Conservation (phyloP, 2,888 invertebrate genomes). For the Drosophila meridiana region DNA sequence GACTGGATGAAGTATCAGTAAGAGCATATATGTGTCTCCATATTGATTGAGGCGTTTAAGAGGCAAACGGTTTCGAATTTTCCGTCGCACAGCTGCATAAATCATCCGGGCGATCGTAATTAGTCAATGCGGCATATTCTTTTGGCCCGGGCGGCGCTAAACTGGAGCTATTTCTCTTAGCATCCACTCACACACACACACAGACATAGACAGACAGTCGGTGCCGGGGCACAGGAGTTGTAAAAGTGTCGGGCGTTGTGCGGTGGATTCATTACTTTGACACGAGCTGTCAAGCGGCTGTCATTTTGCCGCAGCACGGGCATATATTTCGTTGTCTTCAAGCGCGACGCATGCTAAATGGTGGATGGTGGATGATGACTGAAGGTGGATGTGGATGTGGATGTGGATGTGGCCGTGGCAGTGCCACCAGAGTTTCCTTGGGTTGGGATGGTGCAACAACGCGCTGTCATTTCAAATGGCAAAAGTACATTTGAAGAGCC, state of each 20-base stretch:
- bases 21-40: constrained; percentile 24
- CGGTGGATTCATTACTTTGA: constrained; percentile 84
- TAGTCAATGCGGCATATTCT: constrained; percentile 73
- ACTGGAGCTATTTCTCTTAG: constrained; percentile 80
- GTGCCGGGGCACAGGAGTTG: constrained; percentile 51
- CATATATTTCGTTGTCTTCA: constrained; percentile 59
- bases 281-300: constrained; percentile 84
- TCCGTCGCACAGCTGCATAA: constrained; percentile 72
- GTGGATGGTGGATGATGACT: constrained; percentile 56
- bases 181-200: constrained; percentile 32
- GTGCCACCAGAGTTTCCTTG: not conserved
- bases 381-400: constrained; percentile 55
- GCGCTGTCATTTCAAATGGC: constrained; percentile 74
- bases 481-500: constrained; percentile 76
- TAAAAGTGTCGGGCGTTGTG: constrained; percentile 82
- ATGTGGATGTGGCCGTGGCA: constrained; percentile 46
- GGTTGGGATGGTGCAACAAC: constrained; percentile 58
- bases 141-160: constrained; percentile 62
- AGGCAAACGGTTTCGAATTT: constrained; percentile 55
- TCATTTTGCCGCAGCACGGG: constrained; percentile 78
- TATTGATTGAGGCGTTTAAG: constrained; percentile 73
- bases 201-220: not conserved
- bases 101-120: constrained; percentile 78
- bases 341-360: constrained; percentile 65
- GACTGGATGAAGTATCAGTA: not conserved